phyloP scores from a whole-genome alignment of 2,113 vertebrate genomes.

The Phainopepla nitens region DNA sequence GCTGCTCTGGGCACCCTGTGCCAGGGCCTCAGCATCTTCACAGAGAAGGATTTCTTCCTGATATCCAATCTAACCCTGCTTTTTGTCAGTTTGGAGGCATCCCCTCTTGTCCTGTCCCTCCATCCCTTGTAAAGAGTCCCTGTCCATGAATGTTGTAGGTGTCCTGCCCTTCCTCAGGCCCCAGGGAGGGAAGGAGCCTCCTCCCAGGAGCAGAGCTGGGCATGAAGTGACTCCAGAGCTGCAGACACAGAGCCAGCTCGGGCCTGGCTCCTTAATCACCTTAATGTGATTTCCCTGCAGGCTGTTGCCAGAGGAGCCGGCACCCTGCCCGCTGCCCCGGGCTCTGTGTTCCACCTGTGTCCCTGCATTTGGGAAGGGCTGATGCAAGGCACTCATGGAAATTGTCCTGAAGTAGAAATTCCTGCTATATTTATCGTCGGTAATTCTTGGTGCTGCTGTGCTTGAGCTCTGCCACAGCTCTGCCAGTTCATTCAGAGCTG shows the following conservation, averaged over 20 bases:
- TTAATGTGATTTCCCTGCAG: slow-evolving; percentile 12
- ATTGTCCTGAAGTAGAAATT: background rate
- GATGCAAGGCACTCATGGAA: background rate
- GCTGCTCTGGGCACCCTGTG: background rate
- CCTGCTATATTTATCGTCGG: background rate
- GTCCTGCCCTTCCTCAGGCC: background rate
- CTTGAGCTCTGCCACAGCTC: background rate
- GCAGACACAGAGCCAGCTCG: background rate
- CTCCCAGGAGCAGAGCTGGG: background rate
- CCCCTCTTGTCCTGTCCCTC: background rate
- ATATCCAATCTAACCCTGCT: accelerated
- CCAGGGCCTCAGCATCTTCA: background rate
- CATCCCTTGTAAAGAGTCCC: background rate
- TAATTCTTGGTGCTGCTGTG: background rate
- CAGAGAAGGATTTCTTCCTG: background rate
- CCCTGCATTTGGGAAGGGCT: background rate
- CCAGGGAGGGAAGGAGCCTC: background rate
- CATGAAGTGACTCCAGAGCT: background rate
- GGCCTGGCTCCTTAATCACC: slow-evolving; percentile 27
- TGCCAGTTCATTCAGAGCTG: background rate
- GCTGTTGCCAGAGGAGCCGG: slow-evolving; percentile 4
- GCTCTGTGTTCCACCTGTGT: background rate
- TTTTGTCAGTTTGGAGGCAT: background rate
- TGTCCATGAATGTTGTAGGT: background rate
- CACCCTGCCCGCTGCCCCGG: background rate